Percentiles rank a stretch among this genome's conserved stretches.
These are phyloP conservation scores for Lucilia sericata DNA, from an alignment of 1,140 invertebrate species.

Conservation along the genomic window DNA sequence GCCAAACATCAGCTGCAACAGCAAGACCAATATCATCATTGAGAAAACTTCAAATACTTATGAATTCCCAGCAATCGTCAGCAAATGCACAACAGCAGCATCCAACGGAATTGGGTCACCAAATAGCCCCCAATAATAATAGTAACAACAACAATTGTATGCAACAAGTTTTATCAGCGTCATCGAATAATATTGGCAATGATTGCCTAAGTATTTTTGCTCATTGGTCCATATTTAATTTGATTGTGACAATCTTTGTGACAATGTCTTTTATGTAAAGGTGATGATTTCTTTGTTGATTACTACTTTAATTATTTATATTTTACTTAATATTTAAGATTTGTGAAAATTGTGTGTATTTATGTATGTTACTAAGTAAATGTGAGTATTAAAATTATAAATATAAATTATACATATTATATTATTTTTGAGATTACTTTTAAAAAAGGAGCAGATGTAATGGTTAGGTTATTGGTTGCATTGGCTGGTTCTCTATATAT, in stretches of 20 bases:
- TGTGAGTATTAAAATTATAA: not conserved
- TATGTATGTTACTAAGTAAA: not conserved
- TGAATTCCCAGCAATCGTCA: slow-evolving; percentile 19
- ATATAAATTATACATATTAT: too few relatives aligned
- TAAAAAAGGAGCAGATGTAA: not conserved
- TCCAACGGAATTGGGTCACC: slow-evolving; percentile 9
- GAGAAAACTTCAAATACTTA: slow-evolving; percentile 18
- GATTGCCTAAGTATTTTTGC: not conserved
- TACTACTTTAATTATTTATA: not conserved
- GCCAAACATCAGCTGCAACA: not conserved
- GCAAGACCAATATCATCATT: slow-evolving; percentile 3
- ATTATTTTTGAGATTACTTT: not conserved
- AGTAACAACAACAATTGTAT: slow-evolving; percentile 43
- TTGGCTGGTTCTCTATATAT: too few relatives aligned
- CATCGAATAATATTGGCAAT: not conserved
- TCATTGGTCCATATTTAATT: not conserved
- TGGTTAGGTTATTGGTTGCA: too few relatives aligned
- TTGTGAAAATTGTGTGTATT: not conserved
- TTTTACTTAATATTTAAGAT: not conserved
- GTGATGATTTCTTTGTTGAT: not conserved
- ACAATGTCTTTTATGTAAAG: not conserved
- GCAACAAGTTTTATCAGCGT: not conserved
- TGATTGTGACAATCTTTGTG: not conserved
- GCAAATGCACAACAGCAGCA: not conserved
- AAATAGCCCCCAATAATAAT: slow-evolving; percentile 45